A percentile compares a stretch with the other conserved stretches of the same genome.
Conservation (phyloP, 2,888 invertebrate genomes). For the Diplazon laetatorius region DNA sequence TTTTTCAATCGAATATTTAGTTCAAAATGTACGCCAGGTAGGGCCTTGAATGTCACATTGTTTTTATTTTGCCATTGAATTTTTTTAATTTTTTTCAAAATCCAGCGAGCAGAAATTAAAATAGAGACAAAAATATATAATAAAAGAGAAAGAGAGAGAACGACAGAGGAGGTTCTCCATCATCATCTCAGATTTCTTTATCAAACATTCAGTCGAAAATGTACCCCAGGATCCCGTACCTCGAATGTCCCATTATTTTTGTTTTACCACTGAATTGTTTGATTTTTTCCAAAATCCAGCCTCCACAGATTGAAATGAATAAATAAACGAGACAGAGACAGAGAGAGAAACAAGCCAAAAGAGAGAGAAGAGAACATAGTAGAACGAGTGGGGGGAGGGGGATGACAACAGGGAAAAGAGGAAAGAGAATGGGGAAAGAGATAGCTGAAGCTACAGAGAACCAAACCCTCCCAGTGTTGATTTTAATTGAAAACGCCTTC, state of each 20-base stretch:
- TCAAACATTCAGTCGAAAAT: constrained; percentile 41
- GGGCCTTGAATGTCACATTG: constrained; percentile 9
- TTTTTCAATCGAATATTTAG: constrained; percentile 3
- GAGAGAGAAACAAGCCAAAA: too few species aligned
- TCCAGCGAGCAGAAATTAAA: constrained; percentile 45
- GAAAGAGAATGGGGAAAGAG: constrained; percentile 58
- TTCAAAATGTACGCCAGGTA: constrained; percentile 43
- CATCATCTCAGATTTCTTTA: not conserved
- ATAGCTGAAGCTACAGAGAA: constrained; percentile 32
- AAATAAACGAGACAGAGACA: too few species aligned
- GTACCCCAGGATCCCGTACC: not conserved
- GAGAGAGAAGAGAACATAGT: not conserved
- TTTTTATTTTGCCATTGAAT: constrained; percentile 59
- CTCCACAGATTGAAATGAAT: constrained; percentile 34
- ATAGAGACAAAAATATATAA: too few species aligned
- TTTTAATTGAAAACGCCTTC: constrained; percentile 80
- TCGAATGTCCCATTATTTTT: constrained; percentile 21
- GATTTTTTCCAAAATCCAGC: constrained; percentile 63
- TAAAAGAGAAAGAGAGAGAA: constrained; percentile 5
- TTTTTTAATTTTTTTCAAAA: constrained; percentile 66
- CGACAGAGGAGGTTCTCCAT: too few species aligned
- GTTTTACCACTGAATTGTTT: constrained; percentile 65
- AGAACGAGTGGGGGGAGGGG: constrained; percentile 48
- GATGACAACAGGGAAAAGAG: constrained; percentile 48
- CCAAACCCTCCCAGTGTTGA: constrained; percentile 73